phyloP scores from a whole-genome alignment of 23 tunicate species.

The Aplidium turbinatum region DNA sequence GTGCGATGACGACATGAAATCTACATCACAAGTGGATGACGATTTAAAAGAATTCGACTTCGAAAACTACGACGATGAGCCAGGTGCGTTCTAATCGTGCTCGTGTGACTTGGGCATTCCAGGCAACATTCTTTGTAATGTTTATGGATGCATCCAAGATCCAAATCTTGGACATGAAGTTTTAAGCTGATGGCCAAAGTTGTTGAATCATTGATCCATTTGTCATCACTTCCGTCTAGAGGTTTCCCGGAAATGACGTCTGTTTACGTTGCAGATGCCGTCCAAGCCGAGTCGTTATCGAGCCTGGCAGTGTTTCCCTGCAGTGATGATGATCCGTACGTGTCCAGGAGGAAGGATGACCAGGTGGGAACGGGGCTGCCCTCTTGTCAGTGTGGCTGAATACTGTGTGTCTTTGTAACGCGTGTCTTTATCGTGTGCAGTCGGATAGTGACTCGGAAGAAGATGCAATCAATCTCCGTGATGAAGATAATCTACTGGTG shows the following conservation, averaged over 20 bases:
- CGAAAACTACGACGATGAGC: conserved; percentile 79
- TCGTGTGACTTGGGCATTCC: too few relatives aligned
- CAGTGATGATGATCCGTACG: conserved; percentile 74
- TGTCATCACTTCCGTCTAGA: too few relatives aligned
- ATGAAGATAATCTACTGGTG: conserved; percentile 73
- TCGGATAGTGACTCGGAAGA: conserved; percentile 33
- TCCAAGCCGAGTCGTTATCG: background rate
- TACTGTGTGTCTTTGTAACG: too few relatives aligned
- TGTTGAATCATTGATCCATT: too few relatives aligned
- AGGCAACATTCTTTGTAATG: too few relatives aligned
- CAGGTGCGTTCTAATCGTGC: too few relatives aligned
- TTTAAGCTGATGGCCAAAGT: too few relatives aligned
- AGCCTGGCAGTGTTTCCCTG: conserved; percentile 46
- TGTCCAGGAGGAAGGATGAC: too few relatives aligned
- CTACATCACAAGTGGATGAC: conserved; percentile 43
- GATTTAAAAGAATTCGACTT: conserved; percentile 72
- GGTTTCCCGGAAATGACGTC: background rate
- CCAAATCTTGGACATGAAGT: too few relatives aligned
- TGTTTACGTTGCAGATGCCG: background rate
- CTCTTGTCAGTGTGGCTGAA: too few relatives aligned
- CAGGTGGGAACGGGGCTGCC: too few relatives aligned
- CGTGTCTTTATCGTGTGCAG: conserved; percentile 3
- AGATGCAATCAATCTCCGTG: conserved; percentile 38
- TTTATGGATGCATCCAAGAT: too few relatives aligned
- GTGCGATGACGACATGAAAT: background rate